A percentile compares a stretch with the other conserved stretches of the same genome.
Conservation (phyloP, 2,888 invertebrate genomes). For the Zhengitettix transpicula region DNA sequence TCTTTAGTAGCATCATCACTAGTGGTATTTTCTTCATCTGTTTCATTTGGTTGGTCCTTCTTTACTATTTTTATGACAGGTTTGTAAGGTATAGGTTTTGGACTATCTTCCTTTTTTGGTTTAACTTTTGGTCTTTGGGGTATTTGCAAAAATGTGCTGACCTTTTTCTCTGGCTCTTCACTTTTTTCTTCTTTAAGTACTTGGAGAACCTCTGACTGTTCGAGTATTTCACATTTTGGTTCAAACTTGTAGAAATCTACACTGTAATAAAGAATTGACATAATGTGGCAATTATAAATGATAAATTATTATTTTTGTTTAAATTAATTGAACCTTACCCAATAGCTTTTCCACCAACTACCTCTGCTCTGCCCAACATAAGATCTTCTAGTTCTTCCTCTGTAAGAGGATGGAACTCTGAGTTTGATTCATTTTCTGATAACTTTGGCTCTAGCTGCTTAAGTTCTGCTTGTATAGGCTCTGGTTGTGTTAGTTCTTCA, state of each 20-base stretch:
- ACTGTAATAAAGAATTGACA: conserved; percentile 27
- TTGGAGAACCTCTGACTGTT: conserved; percentile 50
- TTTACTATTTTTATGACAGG: background rate
- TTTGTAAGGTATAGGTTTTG: background rate
- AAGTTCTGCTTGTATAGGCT: too few relatives aligned
- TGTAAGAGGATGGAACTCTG: background rate
- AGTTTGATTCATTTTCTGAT: too few relatives aligned
- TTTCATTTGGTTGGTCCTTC: background rate
- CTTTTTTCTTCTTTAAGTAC: conserved; percentile 5
- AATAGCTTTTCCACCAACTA: conserved; percentile 3
- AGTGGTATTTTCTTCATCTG: background rate
- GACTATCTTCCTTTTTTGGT: background rate
- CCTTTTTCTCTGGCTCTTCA: background rate
- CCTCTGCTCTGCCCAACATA: conserved; percentile 3
- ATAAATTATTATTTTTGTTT: background rate
- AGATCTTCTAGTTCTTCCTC: conserved; percentile 5
- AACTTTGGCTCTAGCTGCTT: too few relatives aligned
- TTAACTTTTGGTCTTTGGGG: conserved; percentile 5
- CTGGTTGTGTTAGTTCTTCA: background rate
- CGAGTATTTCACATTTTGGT: conserved; percentile 43
- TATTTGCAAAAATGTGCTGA: conserved; percentile 1
- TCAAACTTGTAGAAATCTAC: conserved; percentile 53
- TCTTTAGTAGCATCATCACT: background rate
- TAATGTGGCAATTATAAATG: background rate
- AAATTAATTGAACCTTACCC: conserved; percentile 1